Evolutionary conservation across 2,113 vertebrate genomes (phyloP).

Genomic region (Marmota monax): DNA sequence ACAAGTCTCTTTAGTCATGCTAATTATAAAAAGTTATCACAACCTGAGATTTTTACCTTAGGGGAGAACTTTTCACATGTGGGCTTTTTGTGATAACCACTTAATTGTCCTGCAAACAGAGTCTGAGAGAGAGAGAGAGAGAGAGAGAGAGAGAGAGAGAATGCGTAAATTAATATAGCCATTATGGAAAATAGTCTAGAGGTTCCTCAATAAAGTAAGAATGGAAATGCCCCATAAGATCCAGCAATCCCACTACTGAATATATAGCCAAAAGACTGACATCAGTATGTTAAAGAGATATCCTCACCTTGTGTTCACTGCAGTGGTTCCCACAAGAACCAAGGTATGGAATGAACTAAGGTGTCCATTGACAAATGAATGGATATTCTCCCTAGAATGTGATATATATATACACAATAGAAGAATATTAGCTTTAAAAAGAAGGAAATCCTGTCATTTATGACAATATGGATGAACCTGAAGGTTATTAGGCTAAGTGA

Average conservation of each 20-base stretch:
- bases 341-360: neutral
- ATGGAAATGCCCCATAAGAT: neutral
- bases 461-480: neutral
- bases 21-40: neutral
- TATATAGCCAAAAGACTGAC: neutral
- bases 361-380: neutral
- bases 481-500: neutral
- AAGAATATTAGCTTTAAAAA: neutral
- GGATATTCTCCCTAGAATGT: neutral
- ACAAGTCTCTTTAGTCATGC: neutral
- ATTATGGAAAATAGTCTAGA: neutral
- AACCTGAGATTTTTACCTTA: neutral
- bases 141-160: too few species aligned
- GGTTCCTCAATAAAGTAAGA: neutral
- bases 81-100: neutral
- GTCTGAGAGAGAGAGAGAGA: neutral
- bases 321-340: neutral
- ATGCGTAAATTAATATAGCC: too few species aligned
- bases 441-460: neutral
- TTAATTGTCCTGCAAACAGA: neutral
- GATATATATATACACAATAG: too few species aligned
- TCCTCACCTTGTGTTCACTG: neutral
- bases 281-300: neutral
- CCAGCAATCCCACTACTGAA: neutral
- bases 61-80: neutral